Base-by-base conservation (phyloP, 1,140 invertebrate genomes). In the Drosophila sulfurigaster region DNA sequence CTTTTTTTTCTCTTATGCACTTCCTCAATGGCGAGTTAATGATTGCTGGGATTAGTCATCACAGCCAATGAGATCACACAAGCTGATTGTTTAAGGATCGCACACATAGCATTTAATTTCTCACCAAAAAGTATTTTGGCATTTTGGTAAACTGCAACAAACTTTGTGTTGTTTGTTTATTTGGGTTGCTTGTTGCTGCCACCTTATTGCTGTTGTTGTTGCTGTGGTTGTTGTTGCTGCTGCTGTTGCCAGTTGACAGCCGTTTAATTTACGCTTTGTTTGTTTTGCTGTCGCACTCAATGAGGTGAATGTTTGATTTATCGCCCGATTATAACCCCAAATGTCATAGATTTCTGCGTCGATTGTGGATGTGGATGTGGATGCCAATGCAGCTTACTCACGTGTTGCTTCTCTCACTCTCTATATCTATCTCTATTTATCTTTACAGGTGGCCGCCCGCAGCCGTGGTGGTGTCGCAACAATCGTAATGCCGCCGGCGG, bases 401-500 rank as follows among this genome's bases (percentile, higher is more conserved):
- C 43, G 43, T 60, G 28, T 41, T 2, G 1, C 15, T 3, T 48
- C 7, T 52, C 30, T 46, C 7, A 56, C 28, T 43, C 5, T 58
- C 6, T 25, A 25, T 25, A 25, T 25, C 20, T 25, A 25, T 4
- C 20, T 25, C 20, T 4, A 25, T 25, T 25, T 25, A 25, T 64
- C 20, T 20, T 20, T 68, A 54, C 79, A 92, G 92, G 81, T 91
- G 91, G 92, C 63, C 88, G 92, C 38, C 91, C 89, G 64, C 91
- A 92, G 71, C 92, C 92, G 15, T 92, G 92, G 92, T 92, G 92
- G 92, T 92, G 91, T 83, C 91, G 92, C 69, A 92, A 91, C 54
- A 92, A 92, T 80, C 89, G 92, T 38, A 92, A 89, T 52, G 88
- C 78, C 43, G 88, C 75, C 56, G 78, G 75, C 52, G 78, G 75